Evolutionary conservation across 2,888 invertebrate species (phyloP).

Genomic region (Leucoma salicis): DNA sequence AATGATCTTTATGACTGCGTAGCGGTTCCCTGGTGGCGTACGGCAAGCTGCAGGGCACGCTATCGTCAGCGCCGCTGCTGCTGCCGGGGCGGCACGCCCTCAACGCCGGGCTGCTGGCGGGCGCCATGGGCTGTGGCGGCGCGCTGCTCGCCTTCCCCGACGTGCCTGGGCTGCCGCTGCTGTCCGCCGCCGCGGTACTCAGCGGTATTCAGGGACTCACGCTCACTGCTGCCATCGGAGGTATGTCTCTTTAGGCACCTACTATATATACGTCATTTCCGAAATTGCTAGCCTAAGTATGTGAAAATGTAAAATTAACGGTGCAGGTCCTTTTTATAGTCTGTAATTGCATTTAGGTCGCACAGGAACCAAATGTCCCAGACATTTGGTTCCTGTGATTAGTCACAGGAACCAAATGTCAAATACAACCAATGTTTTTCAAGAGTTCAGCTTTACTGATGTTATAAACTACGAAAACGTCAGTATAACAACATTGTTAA

Average conservation of each 20-base stretch:
- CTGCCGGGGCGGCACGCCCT: slow-evolving; percentile 91
- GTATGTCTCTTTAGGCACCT: slow-evolving; percentile 66
- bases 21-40: slow-evolving; percentile 95
- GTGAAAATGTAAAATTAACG: too few relatives aligned
- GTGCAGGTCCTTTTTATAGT: too few relatives aligned
- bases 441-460: too few relatives aligned
- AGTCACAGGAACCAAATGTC: too few relatives aligned
- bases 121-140: slow-evolving; percentile 88
- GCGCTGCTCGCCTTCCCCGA: slow-evolving; percentile 84
- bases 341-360: too few relatives aligned
- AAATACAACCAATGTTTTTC: too few relatives aligned
- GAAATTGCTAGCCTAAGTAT: too few relatives aligned
- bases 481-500: too few relatives aligned
- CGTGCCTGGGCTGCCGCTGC: slow-evolving; percentile 86
- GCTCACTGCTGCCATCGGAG: slow-evolving; percentile 94
- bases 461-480: too few relatives aligned
- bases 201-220: slow-evolving; percentile 93
- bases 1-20: not conserved
- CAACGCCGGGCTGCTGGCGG: slow-evolving; percentile 86
- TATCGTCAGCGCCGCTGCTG: slow-evolving; percentile 90
- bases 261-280: too few relatives aligned
- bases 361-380: too few relatives aligned
- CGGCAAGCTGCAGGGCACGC: slow-evolving; percentile 92
- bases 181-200: slow-evolving; percentile 89
- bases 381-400: too few relatives aligned